Conservation (phyloP, 2,797 vertebrate genomes). For the Etheostoma perlongum region DNA sequence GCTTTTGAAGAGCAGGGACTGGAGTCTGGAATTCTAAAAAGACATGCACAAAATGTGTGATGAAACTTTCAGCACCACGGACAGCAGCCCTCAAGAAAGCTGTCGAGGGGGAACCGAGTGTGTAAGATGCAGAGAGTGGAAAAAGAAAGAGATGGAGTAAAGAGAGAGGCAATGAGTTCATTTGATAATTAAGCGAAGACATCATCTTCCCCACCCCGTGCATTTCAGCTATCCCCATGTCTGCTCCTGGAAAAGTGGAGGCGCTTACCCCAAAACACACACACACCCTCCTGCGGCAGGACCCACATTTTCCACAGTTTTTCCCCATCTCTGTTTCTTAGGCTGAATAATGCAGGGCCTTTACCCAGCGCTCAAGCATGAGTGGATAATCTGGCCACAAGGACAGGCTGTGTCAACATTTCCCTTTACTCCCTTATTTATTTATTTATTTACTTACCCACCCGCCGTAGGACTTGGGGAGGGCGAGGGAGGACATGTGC, state of each 20-base stretch:
- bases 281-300: slow-evolving; percentile 55
- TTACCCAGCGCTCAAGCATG: slow-evolving; percentile 80
- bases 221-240: slow-evolving; percentile 52
- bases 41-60: slow-evolving; percentile 70
- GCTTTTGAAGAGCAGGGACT: slow-evolving; percentile 73
- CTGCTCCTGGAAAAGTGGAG: slow-evolving; percentile 55
- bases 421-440: slow-evolving; percentile 79
- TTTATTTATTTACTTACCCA: slow-evolving; percentile 80
- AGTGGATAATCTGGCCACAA: slow-evolving; percentile 86
- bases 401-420: slow-evolving; percentile 83
- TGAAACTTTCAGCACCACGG: slow-evolving; percentile 85
- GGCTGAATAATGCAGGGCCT: slow-evolving; percentile 85
- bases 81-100: slow-evolving; percentile 73
- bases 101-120: background rate
- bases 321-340: slow-evolving; percentile 65
- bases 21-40: slow-evolving; percentile 63
- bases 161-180: slow-evolving; percentile 59
- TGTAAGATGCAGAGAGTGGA: slow-evolving; percentile 5
- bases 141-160: slow-evolving; percentile 17
- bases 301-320: slow-evolving; percentile 58
- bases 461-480: slow-evolving; percentile 53
- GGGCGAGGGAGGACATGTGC: slow-evolving; percentile 55
- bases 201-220: slow-evolving; percentile 39
- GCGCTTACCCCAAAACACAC: slow-evolving; percentile 38
- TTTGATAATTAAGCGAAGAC: slow-evolving; percentile 75